Evolutionary conservation across 2,888 invertebrate species (phyloP).

Genomic region (Leptogaster cylindrica): DNA sequence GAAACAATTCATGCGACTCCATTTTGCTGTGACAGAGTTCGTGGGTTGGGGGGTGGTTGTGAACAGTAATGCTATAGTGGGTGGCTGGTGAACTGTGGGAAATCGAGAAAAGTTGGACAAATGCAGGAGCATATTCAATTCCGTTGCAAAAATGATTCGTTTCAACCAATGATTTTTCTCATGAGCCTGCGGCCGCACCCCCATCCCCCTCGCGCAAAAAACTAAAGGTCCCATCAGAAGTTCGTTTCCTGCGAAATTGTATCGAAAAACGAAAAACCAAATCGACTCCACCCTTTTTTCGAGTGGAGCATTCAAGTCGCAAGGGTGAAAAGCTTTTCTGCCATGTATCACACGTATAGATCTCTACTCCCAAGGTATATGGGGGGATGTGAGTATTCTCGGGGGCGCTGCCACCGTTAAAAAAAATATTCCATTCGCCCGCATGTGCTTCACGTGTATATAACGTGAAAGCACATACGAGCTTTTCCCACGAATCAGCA

Average conservation of each 20-base stretch:
- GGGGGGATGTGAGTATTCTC: constrained; percentile 27
- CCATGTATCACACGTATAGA: constrained; percentile 29
- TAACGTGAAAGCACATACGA: constrained; percentile 40
- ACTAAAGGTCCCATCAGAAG: background rate
- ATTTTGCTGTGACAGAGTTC: constrained; percentile 10
- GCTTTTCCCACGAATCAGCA: constrained; percentile 45
- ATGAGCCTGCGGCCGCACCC: background rate
- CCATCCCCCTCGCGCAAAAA: background rate
- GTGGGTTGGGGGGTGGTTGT: background rate
- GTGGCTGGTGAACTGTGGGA: background rate
- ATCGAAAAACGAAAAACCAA: constrained; percentile 40
- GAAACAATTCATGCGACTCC: constrained; percentile 36
- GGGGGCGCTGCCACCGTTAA: constrained; percentile 37
- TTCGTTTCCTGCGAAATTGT: constrained; percentile 7
- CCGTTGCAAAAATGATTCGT: constrained; percentile 33
- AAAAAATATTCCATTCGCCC: constrained; percentile 36
- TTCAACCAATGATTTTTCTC: constrained; percentile 39
- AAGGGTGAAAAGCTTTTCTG: constrained; percentile 41
- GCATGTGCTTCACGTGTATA: constrained; percentile 41
- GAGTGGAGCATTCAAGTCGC: too few species aligned
- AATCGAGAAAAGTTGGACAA: constrained; percentile 13
- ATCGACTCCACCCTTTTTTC: constrained; percentile 46
- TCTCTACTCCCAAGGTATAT: constrained; percentile 29
- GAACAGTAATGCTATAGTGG: too few species aligned
- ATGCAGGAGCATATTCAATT: constrained; percentile 27